A percentile compares a stretch with the other conserved stretches of the same genome.
These are phyloP conservation scores for Sphyrna mokarran DNA, from an alignment of 2,113 vertebrate species.

Conservation along the genomic window DNA sequence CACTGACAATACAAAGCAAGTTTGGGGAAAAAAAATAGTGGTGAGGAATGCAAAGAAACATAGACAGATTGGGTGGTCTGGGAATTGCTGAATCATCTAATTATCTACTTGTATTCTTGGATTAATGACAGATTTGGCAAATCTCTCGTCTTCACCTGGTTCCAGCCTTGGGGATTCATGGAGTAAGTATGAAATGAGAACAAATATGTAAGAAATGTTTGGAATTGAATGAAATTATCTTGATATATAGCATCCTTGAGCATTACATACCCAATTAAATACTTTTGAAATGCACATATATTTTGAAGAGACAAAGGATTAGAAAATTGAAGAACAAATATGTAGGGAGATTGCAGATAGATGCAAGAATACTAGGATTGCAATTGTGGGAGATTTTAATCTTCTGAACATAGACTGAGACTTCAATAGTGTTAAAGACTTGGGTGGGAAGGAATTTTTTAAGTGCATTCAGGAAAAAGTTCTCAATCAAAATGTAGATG, in stretches of 20 bases:
- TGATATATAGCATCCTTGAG: not conserved
- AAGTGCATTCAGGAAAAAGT: no score
- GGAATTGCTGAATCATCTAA: not conserved
- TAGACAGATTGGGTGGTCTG: not conserved
- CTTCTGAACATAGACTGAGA: no score
- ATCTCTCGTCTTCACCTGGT: not conserved
- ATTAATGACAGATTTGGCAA: constrained; percentile 25
- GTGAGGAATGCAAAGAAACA: not conserved
- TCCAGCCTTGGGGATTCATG: not conserved
- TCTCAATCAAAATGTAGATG: no score
- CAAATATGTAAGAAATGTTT: not conserved
- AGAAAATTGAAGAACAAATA: no score
- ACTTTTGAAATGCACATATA: no score
- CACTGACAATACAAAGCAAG: not conserved
- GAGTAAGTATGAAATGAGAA: not conserved
- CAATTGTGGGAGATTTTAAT: no score
- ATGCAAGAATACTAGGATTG: no score
- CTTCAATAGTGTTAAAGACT: no score
- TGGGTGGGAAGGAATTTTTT: no score
- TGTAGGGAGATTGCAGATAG: no score
- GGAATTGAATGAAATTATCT: not conserved
- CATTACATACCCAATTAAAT: not conserved
- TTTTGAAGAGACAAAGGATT: no score
- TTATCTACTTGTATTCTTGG: not conserved
- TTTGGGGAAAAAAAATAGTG: not conserved